A percentile compares a stretch with the other conserved stretches of the same genome.
These are phyloP conservation scores for Azorinus chamasolen DNA, from an alignment of 2,888 invertebrate genomes.

Conservation along the genomic window DNA sequence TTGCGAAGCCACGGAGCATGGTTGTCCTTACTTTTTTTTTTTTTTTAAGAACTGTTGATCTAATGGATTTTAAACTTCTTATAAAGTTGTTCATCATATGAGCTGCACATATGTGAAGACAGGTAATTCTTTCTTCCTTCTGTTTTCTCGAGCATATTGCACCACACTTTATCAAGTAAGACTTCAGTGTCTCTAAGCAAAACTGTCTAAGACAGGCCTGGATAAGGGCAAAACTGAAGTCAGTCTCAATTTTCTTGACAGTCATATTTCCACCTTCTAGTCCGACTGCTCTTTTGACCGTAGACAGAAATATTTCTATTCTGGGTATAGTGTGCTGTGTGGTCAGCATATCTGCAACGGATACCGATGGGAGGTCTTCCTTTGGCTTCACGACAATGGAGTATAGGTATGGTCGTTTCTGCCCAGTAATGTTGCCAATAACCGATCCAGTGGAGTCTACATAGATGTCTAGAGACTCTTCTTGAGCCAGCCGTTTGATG, in stretches of 20 bases:
- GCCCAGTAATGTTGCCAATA: conserved; percentile 4
- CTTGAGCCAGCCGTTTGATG: not conserved
- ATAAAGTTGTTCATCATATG: conserved; percentile 18
- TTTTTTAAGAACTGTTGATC: not conserved
- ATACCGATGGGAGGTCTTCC: too few relatives aligned
- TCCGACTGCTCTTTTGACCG: not conserved
- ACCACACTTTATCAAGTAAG: not conserved
- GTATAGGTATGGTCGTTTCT: conserved; percentile 40
- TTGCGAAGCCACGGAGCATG: too few relatives aligned
- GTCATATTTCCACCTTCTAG: not conserved
- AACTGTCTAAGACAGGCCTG: conserved; percentile 11
- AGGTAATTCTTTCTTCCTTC: not conserved
- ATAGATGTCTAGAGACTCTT: too few relatives aligned
- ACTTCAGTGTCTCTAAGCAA: conserved; percentile 4
- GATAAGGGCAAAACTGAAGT: conserved; percentile 22
- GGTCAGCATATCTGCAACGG: conserved; percentile 24
- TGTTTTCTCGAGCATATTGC: not conserved
- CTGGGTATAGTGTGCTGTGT: conserved; percentile 31
- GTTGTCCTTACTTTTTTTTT: too few relatives aligned
- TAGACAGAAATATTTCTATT: conserved; percentile 3
- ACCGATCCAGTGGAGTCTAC: too few relatives aligned
- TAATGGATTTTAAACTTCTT: not conserved
- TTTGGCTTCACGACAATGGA: conserved; percentile 33
- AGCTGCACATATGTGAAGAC: conserved; percentile 11
- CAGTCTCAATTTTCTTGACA: conserved; percentile 9